Conservation (phyloP, 2,888 invertebrate genomes). For the Eupithecia abbreviata region DNA sequence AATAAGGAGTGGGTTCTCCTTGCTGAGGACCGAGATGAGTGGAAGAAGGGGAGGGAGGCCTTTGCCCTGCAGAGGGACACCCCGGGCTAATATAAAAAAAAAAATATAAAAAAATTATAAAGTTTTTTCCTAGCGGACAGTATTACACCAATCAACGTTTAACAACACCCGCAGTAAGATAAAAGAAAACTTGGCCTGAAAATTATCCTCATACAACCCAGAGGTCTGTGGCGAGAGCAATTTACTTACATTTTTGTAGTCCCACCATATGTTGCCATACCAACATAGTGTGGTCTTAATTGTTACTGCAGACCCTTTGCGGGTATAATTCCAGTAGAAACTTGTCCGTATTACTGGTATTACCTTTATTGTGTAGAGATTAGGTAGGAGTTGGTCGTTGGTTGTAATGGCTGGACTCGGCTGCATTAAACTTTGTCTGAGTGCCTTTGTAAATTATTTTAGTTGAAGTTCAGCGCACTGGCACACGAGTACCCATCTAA, state of each 20-base stretch:
- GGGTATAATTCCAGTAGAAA: conserved; percentile 55
- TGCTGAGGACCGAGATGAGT: no score
- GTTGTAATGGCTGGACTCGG: conserved; percentile 30
- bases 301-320: conserved; percentile 57
- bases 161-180: not conserved
- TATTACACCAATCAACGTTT: not conserved
- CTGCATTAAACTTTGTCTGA: conserved; percentile 20
- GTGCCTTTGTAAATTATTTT: conserved; percentile 10
- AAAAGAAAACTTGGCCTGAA: conserved; percentile 45
- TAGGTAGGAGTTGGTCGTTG: conserved; percentile 37
- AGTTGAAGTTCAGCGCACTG: not conserved
- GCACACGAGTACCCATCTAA: not conserved
- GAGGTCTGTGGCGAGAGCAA: conserved; percentile 42
- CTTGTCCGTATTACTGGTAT: conserved; percentile 48
- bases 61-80: no score
- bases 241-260: conserved; percentile 56
- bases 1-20: no score
- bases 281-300: conserved; percentile 54
- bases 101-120: no score
- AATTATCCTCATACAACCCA: conserved; percentile 45
- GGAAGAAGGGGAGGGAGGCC: no score
- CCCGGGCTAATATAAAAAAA: no score
- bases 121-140: not conserved
- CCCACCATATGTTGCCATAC: conserved; percentile 53
- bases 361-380: conserved; percentile 43